phyloP scores from a whole-genome alignment of 2,797 vertebrate genomes.

The Graptemys geographica region DNA sequence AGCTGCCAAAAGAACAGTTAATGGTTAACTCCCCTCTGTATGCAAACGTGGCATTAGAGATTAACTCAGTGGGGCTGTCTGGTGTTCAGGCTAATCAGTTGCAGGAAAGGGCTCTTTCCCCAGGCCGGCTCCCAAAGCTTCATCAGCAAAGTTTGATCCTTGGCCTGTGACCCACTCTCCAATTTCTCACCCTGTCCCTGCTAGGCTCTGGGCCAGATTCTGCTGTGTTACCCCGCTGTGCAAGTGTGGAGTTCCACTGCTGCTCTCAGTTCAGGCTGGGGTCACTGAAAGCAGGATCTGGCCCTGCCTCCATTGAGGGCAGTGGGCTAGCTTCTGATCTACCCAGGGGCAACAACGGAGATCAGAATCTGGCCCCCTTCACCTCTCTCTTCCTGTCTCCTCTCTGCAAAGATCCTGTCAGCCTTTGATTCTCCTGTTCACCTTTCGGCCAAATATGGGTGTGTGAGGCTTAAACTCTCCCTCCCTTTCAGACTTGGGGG shows the following conservation, averaged over 20 bases:
- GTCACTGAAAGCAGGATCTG: not conserved
- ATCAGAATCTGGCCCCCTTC: not conserved
- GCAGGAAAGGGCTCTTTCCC: not conserved
- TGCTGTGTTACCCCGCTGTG: not conserved
- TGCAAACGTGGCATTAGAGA: slow-evolving; percentile 19
- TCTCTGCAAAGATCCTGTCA: not conserved
- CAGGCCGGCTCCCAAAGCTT: not conserved
- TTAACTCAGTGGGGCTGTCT: not conserved
- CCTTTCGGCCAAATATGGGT: not conserved
- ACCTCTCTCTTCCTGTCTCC: not conserved
- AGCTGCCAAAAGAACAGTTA: not conserved
- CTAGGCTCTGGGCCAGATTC: not conserved
- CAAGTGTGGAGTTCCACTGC: not conserved
- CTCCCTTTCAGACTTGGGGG: not conserved
- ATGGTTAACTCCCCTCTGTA: not conserved
- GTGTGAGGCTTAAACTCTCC: not conserved
- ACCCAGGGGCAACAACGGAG: not conserved
- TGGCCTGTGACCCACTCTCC: not conserved
- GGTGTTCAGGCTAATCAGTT: not conserved
- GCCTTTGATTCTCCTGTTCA: not conserved
- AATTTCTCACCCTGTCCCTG: not conserved
- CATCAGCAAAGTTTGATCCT: not conserved
- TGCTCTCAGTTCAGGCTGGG: not conserved
- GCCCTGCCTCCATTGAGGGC: not conserved
- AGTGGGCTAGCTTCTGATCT: not conserved